These are phyloP conservation scores for Acipenser transmontanus DNA, from an alignment of 2,797 vertebrate species.

Conservation along the genomic window DNA sequence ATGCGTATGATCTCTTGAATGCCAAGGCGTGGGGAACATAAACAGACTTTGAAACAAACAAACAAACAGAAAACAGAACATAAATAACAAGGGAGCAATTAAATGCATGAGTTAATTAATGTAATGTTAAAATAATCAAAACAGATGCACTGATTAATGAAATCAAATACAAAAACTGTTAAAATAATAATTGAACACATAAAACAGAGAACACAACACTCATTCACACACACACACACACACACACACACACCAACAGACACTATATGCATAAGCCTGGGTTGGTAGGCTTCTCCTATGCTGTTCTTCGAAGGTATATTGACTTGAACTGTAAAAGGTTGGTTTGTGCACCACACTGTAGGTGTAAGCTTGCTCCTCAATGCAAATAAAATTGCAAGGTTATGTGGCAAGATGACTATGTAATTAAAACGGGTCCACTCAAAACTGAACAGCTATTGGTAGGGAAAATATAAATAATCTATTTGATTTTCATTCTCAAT, in stretches of 20 bases:
- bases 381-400: too few relatives aligned
- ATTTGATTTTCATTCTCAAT: too few relatives aligned
- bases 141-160: slow-evolving; percentile 51
- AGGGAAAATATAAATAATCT: too few relatives aligned
- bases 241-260: slow-evolving; percentile 38
- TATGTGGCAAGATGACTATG: too few relatives aligned
- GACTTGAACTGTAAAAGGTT: too few relatives aligned
- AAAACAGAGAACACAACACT: not conserved
- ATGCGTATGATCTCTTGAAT: slow-evolving; percentile 91
- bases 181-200: not conserved
- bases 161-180: slow-evolving; percentile 47
- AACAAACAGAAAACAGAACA: slow-evolving; percentile 56
- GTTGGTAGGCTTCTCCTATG: too few relatives aligned
- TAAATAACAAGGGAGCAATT: slow-evolving; percentile 46
- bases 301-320: too few relatives aligned
- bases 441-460: too few relatives aligned
- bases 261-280: not conserved
- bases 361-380: too few relatives aligned
- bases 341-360: too few relatives aligned
- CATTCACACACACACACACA: slow-evolving; percentile 33
- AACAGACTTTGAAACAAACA: slow-evolving; percentile 79
- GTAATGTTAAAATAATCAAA: slow-evolving; percentile 50
- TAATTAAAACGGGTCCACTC: too few relatives aligned
- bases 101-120: slow-evolving; percentile 69
- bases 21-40: slow-evolving; percentile 95